These are phyloP conservation scores for Napeogenes inachia DNA, from an alignment of 2,888 invertebrate species.

Conservation along the genomic window DNA sequence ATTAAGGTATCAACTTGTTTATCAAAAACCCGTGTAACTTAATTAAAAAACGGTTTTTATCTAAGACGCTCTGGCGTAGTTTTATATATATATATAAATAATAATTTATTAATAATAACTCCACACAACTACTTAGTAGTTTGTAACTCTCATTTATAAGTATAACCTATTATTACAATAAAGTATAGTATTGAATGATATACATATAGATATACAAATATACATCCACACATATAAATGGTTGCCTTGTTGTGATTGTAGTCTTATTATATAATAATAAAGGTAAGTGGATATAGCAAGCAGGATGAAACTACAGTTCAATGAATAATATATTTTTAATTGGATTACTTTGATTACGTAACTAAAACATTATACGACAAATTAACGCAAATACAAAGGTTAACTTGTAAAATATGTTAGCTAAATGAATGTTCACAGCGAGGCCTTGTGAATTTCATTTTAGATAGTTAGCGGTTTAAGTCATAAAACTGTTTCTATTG, in stretches of 20 bases:
- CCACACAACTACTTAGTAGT: too few relatives aligned
- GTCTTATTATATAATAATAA: background rate
- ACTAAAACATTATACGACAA: conserved; percentile 21
- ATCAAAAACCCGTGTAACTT: too few relatives aligned
- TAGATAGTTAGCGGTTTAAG: conserved; percentile 15
- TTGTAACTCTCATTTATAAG: too few relatives aligned
- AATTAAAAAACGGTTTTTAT: too few relatives aligned
- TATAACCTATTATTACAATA: too few relatives aligned
- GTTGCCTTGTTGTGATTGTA: background rate
- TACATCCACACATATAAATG: too few relatives aligned
- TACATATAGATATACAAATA: too few relatives aligned
- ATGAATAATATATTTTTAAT: conserved; percentile 2
- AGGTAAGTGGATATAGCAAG: background rate
- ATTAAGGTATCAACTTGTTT: too few relatives aligned
- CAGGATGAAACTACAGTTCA: background rate
- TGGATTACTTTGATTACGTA: background rate
- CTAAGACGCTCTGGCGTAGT: too few relatives aligned
- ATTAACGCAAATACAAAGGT: conserved; percentile 30
- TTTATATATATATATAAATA: too few relatives aligned
- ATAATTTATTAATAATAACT: too few relatives aligned
- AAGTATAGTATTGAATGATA: too few relatives aligned
- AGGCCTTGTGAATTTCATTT: conserved; percentile 34
- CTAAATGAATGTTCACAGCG: conserved; percentile 32
- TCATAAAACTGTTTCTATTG: conserved; percentile 9
- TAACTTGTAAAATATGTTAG: conserved; percentile 34